Conservation (phyloP, 2,888 invertebrate genomes). For the Drosophila barbarae region DNA sequence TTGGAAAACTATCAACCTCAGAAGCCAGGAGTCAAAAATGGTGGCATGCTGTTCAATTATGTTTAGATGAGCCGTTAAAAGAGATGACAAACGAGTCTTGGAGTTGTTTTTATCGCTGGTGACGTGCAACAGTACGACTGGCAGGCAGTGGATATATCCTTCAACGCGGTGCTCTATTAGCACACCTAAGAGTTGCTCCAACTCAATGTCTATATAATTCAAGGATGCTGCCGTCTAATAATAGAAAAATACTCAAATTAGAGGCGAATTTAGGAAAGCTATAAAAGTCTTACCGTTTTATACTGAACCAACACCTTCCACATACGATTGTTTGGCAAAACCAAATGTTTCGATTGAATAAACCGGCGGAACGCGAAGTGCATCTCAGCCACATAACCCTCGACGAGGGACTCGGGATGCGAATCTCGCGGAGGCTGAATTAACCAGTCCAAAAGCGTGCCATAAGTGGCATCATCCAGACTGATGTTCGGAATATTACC, state of each 20-base stretch:
- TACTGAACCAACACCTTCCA: slow-evolving; percentile 52
- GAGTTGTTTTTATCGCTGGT: slow-evolving; percentile 17
- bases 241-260: neutral
- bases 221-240: slow-evolving; percentile 20
- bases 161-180: slow-evolving; percentile 33
- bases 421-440: neutral
- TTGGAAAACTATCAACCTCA: slow-evolving; percentile 40
- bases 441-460: slow-evolving; percentile 30
- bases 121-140: slow-evolving; percentile 49
- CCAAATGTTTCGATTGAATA: slow-evolving; percentile 2
- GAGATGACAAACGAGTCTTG: slow-evolving; percentile 1
- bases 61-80: slow-evolving; percentile 38
- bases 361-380: slow-evolving; percentile 43
- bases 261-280: neutral
- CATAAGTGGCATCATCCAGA: slow-evolving; percentile 39
- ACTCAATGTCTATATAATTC: slow-evolving; percentile 29
- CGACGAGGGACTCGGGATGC: slow-evolving; percentile 1
- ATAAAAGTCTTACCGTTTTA: slow-evolving; percentile 41
- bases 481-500: slow-evolving; percentile 13
- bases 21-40: slow-evolving; percentile 48
- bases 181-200: slow-evolving; percentile 33
- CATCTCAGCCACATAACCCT: slow-evolving; percentile 44
- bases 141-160: slow-evolving; percentile 41
- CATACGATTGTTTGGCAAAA: slow-evolving; percentile 48
- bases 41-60: slow-evolving; percentile 31